Conservation (phyloP, 2,113 vertebrate species). For the Acinonyx jubatus region DNA sequence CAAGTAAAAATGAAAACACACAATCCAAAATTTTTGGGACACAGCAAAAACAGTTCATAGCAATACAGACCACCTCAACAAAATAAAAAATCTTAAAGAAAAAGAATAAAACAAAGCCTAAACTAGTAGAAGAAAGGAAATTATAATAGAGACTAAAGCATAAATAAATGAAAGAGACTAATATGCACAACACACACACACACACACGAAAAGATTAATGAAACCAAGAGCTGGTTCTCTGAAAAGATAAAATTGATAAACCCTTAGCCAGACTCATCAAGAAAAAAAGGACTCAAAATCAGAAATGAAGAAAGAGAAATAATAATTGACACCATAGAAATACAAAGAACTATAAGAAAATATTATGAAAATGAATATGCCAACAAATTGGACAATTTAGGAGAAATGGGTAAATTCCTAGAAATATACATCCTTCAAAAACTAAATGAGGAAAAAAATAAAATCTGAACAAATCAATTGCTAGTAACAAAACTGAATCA, state of each 20-base stretch:
- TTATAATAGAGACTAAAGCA: neutral
- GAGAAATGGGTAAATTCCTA: neutral
- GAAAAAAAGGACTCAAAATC: neutral
- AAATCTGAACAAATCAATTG: neutral
- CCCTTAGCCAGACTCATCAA: too few relatives aligned
- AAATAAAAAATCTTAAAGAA: neutral
- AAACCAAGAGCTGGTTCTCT: too few relatives aligned
- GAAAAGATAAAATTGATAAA: too few relatives aligned
- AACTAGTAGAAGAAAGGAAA: neutral
- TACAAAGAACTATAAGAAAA: neutral
- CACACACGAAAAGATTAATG: too few relatives aligned
- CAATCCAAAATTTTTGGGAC: neutral
- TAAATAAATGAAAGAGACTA: too few relatives aligned
- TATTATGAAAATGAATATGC: neutral
- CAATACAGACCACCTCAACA: neutral
- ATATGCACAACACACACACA: neutral
- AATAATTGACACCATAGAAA: neutral
- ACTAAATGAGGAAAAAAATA: neutral
- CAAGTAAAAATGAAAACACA: neutral
- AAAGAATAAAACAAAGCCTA: neutral
- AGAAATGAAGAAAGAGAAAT: neutral
- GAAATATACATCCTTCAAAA: neutral
- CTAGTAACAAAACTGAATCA: neutral
- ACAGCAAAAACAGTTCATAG: neutral
- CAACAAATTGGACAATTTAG: neutral